A percentile compares a stretch with the other conserved stretches of the same genome.
phyloP scores from a whole-genome alignment of 2,888 invertebrate genomes.

The Drosophila pegasa region DNA sequence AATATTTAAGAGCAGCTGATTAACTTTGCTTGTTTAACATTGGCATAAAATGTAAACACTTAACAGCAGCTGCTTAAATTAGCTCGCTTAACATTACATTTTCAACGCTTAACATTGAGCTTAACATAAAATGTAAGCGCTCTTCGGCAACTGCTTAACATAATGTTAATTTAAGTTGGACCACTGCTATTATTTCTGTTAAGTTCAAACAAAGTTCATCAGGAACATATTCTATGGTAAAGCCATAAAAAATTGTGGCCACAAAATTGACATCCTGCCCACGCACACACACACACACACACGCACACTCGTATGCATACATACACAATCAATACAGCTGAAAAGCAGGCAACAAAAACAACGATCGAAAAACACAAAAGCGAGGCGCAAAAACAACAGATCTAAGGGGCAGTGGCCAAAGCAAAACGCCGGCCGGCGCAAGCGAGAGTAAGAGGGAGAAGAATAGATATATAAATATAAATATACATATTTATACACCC shows the following conservation, averaged over 20 bases:
- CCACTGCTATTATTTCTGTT: background rate
- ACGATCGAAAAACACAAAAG: constrained; percentile 13
- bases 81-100: too few relatives aligned
- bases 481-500: background rate
- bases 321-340: constrained; percentile 24
- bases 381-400: constrained; percentile 21
- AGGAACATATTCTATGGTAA: constrained; percentile 6
- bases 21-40: too few relatives aligned
- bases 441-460: constrained; percentile 4
- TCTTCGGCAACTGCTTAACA: background rate
- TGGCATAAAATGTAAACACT: too few relatives aligned
- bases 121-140: too few relatives aligned
- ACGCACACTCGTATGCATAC: too few relatives aligned
- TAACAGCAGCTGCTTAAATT: too few relatives aligned
- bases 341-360: constrained; percentile 31
- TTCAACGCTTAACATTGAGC: background rate
- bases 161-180: background rate
- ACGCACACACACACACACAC: background rate
- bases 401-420: constrained; percentile 28
- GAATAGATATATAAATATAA: background rate
- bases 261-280: constrained; percentile 14
- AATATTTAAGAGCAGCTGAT: too few relatives aligned
- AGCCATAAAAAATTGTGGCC: constrained; percentile 21
- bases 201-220: background rate
- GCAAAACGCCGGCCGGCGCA: constrained; percentile 24